Base-by-base conservation (phyloP, 2,113 vertebrate genomes). In the Hystrix brachyura region DNA sequence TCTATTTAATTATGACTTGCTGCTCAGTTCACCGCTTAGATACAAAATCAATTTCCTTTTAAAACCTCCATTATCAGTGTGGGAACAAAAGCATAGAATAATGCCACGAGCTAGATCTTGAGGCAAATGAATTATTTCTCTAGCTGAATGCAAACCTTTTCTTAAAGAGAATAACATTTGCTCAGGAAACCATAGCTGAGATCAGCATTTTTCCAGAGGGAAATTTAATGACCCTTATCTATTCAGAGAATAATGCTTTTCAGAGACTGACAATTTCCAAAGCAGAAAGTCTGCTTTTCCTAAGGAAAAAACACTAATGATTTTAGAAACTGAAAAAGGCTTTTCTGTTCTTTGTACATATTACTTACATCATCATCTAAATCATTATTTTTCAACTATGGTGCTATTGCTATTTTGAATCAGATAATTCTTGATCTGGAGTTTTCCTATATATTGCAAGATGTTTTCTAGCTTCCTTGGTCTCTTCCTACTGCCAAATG, bases 21-120 rank as follows among this genome's bases (percentile, higher is more conserved):
- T 87, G 43, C 48, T 94, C 65, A 87, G 48, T 76, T 86, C 57
- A 78, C 81, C 43, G 14, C 25, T 74, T 94, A 27, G 55, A 88
- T 67, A 23, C 64, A 25, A 94, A 95, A 69, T 17, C 25, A 94
- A 93, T 88, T 97, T 93, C 12, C 34, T 96, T 88, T 80, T 65
- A 76, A 82, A 92, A 23, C 27, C 32, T 89, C 67, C 46, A 64
- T 71, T 64, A 71, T 62, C 65, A 60, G 7, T 82, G 59, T 83
- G 48, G n/a, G 43, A 86, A 57, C 2, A 3, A 64, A 76, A 86
- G 65, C 27, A 38, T 60, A 43, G 62, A 91, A 87, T 46, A 82
- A 69, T 79, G 38, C 48, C 51, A 48, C 32, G n/a, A 32, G 62
- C 17, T 92, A 79, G 14, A 72, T 48, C 29, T 51, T n/a, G 51